phyloP scores from a whole-genome alignment of 2,797 vertebrate genomes.

The Labroides dimidiatus region DNA sequence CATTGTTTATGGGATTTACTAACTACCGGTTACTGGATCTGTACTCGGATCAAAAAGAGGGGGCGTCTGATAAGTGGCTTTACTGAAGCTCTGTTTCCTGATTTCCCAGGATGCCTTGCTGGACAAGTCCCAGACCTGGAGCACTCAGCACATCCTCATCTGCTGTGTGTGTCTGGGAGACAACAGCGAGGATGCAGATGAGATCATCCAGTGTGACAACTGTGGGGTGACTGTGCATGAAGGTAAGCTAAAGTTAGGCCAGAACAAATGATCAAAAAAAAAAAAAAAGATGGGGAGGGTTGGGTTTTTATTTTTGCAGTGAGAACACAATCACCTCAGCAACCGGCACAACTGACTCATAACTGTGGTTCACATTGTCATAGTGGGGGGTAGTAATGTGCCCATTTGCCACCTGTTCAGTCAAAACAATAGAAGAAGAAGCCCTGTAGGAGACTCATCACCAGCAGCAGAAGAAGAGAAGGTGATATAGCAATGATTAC shows the following conservation, averaged over 20 bases:
- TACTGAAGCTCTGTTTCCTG: slow-evolving; percentile 35
- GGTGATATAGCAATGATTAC: too few species aligned
- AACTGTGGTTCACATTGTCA: too few species aligned
- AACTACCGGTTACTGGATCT: slow-evolving; percentile 55
- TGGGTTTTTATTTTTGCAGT: too few species aligned
- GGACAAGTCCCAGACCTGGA: slow-evolving; percentile 94
- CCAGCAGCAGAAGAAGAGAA: too few species aligned
- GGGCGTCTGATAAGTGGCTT: slow-evolving; percentile 36
- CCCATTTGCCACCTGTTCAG: too few species aligned
- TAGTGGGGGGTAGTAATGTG: too few species aligned
- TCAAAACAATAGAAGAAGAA: too few species aligned
- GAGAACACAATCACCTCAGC: too few species aligned
- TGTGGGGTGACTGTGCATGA: slow-evolving; percentile 99
- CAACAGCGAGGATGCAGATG: slow-evolving; percentile 98
- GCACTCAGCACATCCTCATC: slow-evolving; percentile 97
- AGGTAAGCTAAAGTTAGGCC: slow-evolving; percentile 83
- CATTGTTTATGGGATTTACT: slow-evolving; percentile 56
- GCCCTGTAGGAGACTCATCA: too few species aligned
- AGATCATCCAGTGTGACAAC: slow-evolving; percentile 99
- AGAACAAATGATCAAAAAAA: too few species aligned
- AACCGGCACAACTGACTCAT: too few species aligned
- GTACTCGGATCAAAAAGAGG: slow-evolving; percentile 35
- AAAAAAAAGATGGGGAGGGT: too few species aligned
- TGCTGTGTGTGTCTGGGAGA: slow-evolving; percentile 99
- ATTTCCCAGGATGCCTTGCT: slow-evolving; percentile 90